A percentile compares a stretch with the other conserved stretches of the same genome.
Conservation (phyloP, 2,797 vertebrate species). For the Diplodus sargus region DNA sequence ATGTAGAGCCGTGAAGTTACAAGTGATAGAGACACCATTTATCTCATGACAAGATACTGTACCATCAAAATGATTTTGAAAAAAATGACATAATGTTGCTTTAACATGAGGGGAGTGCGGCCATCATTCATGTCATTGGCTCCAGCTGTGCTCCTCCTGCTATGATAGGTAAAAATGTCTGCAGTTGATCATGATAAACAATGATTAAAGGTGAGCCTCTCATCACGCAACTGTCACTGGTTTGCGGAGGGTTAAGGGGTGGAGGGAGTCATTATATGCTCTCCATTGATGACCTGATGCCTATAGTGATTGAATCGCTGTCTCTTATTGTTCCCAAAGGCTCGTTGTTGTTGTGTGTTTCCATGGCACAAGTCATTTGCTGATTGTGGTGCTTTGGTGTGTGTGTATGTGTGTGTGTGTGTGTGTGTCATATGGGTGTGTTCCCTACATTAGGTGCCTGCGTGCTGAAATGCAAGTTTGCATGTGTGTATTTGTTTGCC, state of each 20-base stretch:
- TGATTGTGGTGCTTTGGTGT: slow-evolving; percentile 18
- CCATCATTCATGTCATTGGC: not conserved
- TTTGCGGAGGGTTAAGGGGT: not conserved
- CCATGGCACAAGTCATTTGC: slow-evolving; percentile 25
- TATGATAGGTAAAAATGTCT: not conserved
- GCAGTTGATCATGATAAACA: not conserved
- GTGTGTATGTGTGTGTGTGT: slow-evolving; percentile 31
- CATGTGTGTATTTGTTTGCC: not conserved
- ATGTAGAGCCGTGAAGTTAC: no score
- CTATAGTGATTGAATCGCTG: slow-evolving; percentile 27
- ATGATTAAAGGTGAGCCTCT: not conserved
- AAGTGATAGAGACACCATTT: no score
- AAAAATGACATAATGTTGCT: no score
- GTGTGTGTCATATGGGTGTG: slow-evolving; percentile 28
- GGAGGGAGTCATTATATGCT: slow-evolving; percentile 4
- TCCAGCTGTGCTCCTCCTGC: not conserved
- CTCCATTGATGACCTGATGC: slow-evolving; percentile 6
- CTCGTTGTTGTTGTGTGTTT: slow-evolving; percentile 37
- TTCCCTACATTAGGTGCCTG: not conserved
- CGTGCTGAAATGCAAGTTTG: not conserved
- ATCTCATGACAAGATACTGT: no score
- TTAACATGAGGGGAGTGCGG: no score
- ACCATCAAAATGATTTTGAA: no score
- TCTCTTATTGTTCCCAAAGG: slow-evolving; percentile 27
- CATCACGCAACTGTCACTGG: not conserved